Evolutionary conservation across 2,797 vertebrate genomes (phyloP).

Genomic region (Rousettus madagascariensis): DNA sequence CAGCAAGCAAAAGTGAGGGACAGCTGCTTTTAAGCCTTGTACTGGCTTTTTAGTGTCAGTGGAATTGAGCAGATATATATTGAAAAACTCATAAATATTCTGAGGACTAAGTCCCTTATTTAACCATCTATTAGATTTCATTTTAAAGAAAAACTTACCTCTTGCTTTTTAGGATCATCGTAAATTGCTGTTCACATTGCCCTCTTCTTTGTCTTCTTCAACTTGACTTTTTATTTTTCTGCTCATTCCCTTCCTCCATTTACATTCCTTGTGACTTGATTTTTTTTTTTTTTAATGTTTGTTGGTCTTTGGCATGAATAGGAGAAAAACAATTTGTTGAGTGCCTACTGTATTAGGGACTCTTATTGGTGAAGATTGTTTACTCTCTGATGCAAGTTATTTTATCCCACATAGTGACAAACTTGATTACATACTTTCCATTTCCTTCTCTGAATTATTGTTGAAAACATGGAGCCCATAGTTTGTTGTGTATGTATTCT

Average conservation of each 20-base stretch:
- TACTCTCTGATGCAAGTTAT: not conserved
- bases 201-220: constrained; percentile 25
- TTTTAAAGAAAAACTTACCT: constrained; percentile 54
- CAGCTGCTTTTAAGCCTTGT: not conserved
- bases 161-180: constrained; percentile 50
- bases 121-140: constrained; percentile 58
- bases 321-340: constrained; percentile 20
- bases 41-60: constrained; percentile 42
- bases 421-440: not conserved
- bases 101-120: constrained; percentile 25
- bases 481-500: not conserved
- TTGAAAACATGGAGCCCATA: not conserved
- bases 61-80: constrained; percentile 41
- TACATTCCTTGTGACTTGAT: constrained; percentile 26
- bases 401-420: not conserved
- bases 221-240: constrained; percentile 46
- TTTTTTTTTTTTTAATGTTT: not conserved
- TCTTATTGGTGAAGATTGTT: constrained; percentile 1
- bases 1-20: not conserved
- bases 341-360: not conserved
- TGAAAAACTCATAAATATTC: constrained; percentile 62
- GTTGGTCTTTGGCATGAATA: not conserved
- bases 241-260: not conserved
- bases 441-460: not conserved
- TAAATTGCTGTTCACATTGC: constrained; percentile 3